phyloP scores from a whole-genome alignment of 2,888 invertebrate genomes.

The Camponotus fellah region DNA sequence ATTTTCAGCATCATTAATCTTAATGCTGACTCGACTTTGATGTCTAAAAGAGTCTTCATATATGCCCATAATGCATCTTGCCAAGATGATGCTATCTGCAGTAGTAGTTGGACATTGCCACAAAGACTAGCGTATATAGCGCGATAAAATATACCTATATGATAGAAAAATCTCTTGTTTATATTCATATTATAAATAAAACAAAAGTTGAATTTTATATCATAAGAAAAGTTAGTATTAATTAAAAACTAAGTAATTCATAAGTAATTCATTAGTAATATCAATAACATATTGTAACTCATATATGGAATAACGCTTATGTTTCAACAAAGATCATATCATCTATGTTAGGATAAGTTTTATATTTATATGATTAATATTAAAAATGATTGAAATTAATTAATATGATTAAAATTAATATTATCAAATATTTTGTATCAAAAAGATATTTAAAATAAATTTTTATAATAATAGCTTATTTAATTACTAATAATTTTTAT shows the following conservation, averaged over 20 bases:
- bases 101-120: constrained; percentile 93
- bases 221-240: neutral
- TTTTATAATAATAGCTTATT: neutral
- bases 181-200: neutral
- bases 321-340: neutral
- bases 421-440: neutral
- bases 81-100: constrained; percentile 94
- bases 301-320: neutral
- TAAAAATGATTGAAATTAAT: no score
- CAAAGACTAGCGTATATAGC: constrained; percentile 88
- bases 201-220: neutral
- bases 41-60: constrained; percentile 93
- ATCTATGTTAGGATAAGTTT: neutral
- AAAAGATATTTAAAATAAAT: neutral
- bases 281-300: neutral
- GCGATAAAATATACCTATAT: constrained; percentile 81
- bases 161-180: neutral
- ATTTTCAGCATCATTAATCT: constrained; percentile 88
- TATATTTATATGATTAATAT: neutral
- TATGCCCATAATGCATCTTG: constrained; percentile 97
- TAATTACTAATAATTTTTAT: neutral
- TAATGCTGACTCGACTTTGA: constrained; percentile 93
- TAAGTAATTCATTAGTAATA: neutral
- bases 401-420: no score
- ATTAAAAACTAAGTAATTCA: neutral